These are phyloP conservation scores for Schlechtendalia chinensis DNA, from an alignment of 1,140 invertebrate genomes.

Conservation along the genomic window DNA sequence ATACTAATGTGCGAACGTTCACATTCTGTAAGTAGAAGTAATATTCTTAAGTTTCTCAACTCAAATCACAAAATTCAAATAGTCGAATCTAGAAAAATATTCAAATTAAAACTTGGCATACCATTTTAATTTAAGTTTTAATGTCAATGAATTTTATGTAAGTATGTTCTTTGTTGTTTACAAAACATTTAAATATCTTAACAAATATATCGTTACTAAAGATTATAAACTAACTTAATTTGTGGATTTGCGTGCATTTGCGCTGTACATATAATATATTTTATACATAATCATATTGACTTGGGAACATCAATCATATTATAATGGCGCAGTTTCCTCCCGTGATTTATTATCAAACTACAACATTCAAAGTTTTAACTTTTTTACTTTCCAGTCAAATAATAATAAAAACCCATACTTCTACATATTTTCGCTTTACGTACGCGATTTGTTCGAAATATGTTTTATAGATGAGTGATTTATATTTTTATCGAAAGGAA, in stretches of 20 bases:
- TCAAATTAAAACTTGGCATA: background rate
- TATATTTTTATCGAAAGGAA: too few relatives aligned
- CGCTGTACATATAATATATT: background rate
- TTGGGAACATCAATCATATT: conserved; percentile 9
- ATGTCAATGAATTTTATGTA: background rate
- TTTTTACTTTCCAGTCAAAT: background rate
- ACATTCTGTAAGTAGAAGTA: background rate
- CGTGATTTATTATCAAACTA: background rate
- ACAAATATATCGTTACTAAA: background rate
- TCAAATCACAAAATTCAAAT: background rate
- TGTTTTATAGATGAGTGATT: background rate
- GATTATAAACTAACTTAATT: background rate
- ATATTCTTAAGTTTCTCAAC: background rate
- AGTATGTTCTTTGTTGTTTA: background rate
- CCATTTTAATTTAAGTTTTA: background rate
- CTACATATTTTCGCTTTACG: background rate
- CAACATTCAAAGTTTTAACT: background rate
- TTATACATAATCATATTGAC: background rate
- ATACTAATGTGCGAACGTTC: background rate
- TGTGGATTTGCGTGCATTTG: background rate
- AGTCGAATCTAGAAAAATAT: background rate
- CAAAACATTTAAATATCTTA: background rate
- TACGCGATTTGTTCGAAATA: background rate
- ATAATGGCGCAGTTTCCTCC: background rate
- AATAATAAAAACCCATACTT: background rate